Evolutionary conservation across 1,140 invertebrate species (phyloP), one percentile per base, ranked within the genome.

Genomic region (Papilio polytes): DNA sequence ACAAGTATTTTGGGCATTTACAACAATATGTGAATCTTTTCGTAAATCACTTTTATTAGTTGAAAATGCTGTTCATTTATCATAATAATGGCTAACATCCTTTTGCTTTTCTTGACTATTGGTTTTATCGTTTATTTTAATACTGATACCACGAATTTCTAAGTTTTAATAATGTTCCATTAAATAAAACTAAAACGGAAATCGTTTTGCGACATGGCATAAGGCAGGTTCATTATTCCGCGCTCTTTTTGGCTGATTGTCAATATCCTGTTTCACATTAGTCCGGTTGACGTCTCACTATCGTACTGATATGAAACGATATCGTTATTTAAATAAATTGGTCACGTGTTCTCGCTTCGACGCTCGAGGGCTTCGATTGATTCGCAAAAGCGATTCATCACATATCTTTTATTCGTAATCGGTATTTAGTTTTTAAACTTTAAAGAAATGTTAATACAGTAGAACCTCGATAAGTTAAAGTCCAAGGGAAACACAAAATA

Each of bases 301-400:
- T 70, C 63, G 26, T 1, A 70, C 31, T 18, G 63, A 31, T 31
- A 70, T 31, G 26, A 70, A 36, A 70, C 63, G 26, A 70, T 70
- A 31, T 70, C 63, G 63, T 15, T 70, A 70, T 70, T 70, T 31
- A 31, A 79, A 82, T 81, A 74, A 80, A 85, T 87, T 88, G 88
- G 90, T 90, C 91, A 90, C 90, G 90, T 89, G 84, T 81, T 83
- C 73, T 88, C 81, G 80, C 87, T 79, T 87, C 88, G 87, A 90
- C 88, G 88, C 85, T 82, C 82, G 85, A 70, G 89, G 90, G 89
- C 91, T 88, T 91, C 89, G 90, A 87, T 88, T 89, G 41, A 80
- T 89, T 89, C 90, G 90, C 89, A 82, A 85, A 73, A 74, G 36
- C 26, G 9, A 26, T 31, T 15, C 10, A 13, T 26, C 31, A 22